These are phyloP conservation scores for Propithecus coquereli DNA, from an alignment of 2,113 vertebrate genomes.

Conservation along the genomic window DNA sequence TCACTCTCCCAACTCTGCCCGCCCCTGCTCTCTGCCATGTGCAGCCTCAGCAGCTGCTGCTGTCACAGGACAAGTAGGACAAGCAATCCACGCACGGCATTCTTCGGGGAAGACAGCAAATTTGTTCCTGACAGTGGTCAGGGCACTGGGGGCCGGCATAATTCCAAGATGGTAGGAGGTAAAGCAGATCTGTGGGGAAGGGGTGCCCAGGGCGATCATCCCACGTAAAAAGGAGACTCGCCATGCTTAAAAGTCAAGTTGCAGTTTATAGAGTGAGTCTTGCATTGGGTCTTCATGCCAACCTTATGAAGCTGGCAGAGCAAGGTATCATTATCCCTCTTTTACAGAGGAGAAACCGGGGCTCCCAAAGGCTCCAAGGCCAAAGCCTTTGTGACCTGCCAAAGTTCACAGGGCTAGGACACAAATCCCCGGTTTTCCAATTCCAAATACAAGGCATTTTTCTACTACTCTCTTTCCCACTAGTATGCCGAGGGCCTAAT, in stretches of 20 bases:
- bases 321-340: neutral
- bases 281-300: neutral
- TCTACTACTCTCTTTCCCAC: neutral
- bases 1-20: neutral
- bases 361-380: neutral
- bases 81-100: neutral
- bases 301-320: neutral
- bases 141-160: neutral
- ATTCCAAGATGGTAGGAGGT: neutral
- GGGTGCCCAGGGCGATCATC: neutral
- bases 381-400: neutral
- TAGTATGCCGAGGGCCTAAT: neutral
- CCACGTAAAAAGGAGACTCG: neutral
- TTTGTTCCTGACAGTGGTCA: neutral
- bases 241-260: neutral
- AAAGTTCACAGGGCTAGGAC: neutral
- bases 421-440: neutral
- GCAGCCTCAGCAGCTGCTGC: constrained; percentile 5
- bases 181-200: neutral
- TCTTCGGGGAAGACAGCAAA: neutral
- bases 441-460: neutral
- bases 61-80: neutral
- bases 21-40: neutral
- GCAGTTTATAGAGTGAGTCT: neutral
- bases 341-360: neutral